Evolutionary conservation across 2,113 vertebrate genomes (phyloP), one percentile per base, ranked within the genome.

Genomic region (Symphodus melops): DNA sequence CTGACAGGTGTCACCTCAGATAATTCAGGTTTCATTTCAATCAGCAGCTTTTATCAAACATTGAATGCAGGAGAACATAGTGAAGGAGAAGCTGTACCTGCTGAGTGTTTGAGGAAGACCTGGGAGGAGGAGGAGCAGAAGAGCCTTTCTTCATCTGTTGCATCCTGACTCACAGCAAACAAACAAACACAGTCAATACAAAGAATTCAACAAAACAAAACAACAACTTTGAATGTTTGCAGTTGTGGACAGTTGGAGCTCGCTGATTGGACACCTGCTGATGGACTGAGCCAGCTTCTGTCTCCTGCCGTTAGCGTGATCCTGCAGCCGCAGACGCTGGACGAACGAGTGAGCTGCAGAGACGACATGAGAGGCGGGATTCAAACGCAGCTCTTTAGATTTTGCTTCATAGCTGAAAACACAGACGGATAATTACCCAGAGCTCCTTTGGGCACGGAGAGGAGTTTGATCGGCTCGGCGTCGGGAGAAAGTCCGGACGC

Each of bases 241-340:
- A 1, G 3, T n/a, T 9, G n/a, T 14, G 4, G 11, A 12, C 13
- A 12, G 42, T 44, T 14, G 2, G 13, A 44, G 63, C 5, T 53
- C 8, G 23, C 19, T 48, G 0, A 33, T 1, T 1, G 33, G 8
- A 0, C 69, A 92, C 92, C 93, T 88, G 77, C 89, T 93, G 75
- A 94, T 89, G 33, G 95, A 92, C 8, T 90, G 92, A 51, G 94
- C 86, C 77, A 93, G 78, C 25, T 96, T 95, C 79, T 94, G 95
- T 63, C 93, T 92, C 85, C 92, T 91, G 75, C 81, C 85, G 56
- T 90, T 84, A 67, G 90, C 77, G 70, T 94, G 93, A 59, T 95
- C 93, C 0, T 93, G 89, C 51, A 83, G 88, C 87, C 92, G 86
- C 51, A 91, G 89, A 33, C 93, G 84, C 84, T 95, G 95, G 58